Evolutionary conservation across 2,888 invertebrate species (phyloP).

Genomic region (Noctuana brunneofusca): DNA sequence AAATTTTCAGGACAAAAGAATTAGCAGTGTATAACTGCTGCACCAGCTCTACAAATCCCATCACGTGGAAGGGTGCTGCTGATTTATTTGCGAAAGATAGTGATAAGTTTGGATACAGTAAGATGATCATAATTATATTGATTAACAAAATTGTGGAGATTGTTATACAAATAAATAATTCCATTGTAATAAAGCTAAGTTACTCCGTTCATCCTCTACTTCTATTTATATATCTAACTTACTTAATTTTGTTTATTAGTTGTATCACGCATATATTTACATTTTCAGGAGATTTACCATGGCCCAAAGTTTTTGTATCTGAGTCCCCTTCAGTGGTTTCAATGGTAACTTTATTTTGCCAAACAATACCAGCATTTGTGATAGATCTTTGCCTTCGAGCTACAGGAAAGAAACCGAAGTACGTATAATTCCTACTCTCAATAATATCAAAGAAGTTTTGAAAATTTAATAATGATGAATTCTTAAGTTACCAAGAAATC

Average conservation of each 20-base stretch:
- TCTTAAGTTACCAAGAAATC: too few species aligned
- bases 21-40: slow-evolving; percentile 94
- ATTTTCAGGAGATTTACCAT: slow-evolving; percentile 34
- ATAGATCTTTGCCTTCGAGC: slow-evolving; percentile 44
- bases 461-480: too few species aligned
- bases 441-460: not conserved
- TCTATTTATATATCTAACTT: too few species aligned
- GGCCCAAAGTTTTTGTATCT: slow-evolving; percentile 12
- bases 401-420: slow-evolving; percentile 46
- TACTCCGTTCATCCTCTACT: not conserved
- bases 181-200: not conserved
- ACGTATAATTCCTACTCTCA: not conserved
- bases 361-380: slow-evolving; percentile 44
- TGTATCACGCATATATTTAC: too few species aligned
- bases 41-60: slow-evolving; percentile 92
- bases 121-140: not conserved
- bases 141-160: not conserved
- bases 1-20: slow-evolving; percentile 73
- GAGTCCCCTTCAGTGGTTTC: slow-evolving; percentile 29
- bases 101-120: slow-evolving; percentile 17
- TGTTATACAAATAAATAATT: not conserved
- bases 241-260: too few species aligned
- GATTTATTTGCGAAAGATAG: slow-evolving; percentile 49
- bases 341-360: slow-evolving; percentile 36
- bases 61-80: slow-evolving; percentile 91